Evolutionary conservation across 2,113 vertebrate species (phyloP), one percentile per base, ranked within the genome.

Genomic region (Donacobius atricapilla): DNA sequence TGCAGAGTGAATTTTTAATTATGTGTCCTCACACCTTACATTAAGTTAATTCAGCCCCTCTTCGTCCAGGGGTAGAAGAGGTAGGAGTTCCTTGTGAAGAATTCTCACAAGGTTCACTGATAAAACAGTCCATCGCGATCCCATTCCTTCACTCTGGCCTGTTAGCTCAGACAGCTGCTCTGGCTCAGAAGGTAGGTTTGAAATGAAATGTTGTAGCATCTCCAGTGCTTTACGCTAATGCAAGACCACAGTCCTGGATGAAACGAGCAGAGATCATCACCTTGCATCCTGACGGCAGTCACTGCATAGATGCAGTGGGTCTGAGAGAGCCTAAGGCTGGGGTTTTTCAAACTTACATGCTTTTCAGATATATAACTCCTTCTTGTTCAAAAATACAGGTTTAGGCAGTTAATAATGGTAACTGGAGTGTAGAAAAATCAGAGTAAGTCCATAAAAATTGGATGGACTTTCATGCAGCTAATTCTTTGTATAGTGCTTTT

Each of bases 341-440:
- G 3, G 17, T 35, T 88, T 95, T 80, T 50, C 33, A 70, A 77
- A 83, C 7, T 19, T 47, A 14, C 0, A 40, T 22, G 42, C 31
- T 64, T 76, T 68, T 72, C n/a, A 89, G 48, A 31, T 37, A 58
- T 19, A 10, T 42, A 93, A 69, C 42, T 70, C 53, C 61, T 21
- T 73, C 57, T 28, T 72, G 44, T n/a, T 69, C 79, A 83, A 68
- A 77, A 88, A 77, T 23, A 37, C 0, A 4, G 12, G 28, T 75
- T 83, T 60, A 33, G 72, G n/a, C 20, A 93, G 58, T 66, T 88
- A 93, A 76, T 61, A 85, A 75, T 7, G 7, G 56, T 35, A 71
- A 66, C 28, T 90, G 47, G 5, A 93, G 50, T 73, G 45, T 65
- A 50, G 65, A 91, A 94, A 91, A 91, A 89, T n/a, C n/a, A 83